Base-by-base conservation (phyloP, 2,888 invertebrate species). In the Syrista parreyssii region DNA sequence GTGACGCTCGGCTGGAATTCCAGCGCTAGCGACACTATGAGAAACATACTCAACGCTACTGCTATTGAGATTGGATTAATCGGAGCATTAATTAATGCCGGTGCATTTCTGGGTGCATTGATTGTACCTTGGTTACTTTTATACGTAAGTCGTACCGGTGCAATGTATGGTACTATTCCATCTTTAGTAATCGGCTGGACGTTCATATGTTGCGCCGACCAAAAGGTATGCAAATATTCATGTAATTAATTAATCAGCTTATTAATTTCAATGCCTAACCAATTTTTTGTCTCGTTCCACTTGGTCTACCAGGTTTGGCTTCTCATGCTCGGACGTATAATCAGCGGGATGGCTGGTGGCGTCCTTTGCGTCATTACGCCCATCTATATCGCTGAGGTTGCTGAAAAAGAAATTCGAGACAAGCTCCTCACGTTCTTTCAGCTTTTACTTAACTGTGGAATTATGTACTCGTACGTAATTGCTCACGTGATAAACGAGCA, bases 1-100 rank as follows among this genome's bases (percentile, higher is more conserved):
- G 86, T 88, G 4, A 86, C 88, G 3, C 83, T 90, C 15, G 90
- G 87, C 12, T 91, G 91, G 90, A 89, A 88, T 81, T 90, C 91
- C 9, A 86, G 84, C 33, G 87, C 86, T 11, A 81, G 81, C 9
- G 82, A 83, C 34, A 82, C 84, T 4, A 73, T 91, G 71, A 86
- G 82, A 73, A 83, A 86, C 72, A 81, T 84, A 36, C 77, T 84
- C 32, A 81, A 79, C 75, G 88, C 86, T 55, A 87, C 82, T 34
- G 68, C 72, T 11, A 76, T 76, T 4, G 86, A 89, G 76, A 87
- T 88, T 40, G 87, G 87, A 75, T 78, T 88, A 40, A 81, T 89
- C 9, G 88, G 87, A 68, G 82, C 76, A 32, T 79, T 86, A 35
- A 76, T 90, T 33, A 87, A 86, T 76, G 85, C 81, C 11, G 90